Base-by-base conservation (phyloP, 2,888 invertebrate species). In the Mesopsocus fuscifrons region DNA sequence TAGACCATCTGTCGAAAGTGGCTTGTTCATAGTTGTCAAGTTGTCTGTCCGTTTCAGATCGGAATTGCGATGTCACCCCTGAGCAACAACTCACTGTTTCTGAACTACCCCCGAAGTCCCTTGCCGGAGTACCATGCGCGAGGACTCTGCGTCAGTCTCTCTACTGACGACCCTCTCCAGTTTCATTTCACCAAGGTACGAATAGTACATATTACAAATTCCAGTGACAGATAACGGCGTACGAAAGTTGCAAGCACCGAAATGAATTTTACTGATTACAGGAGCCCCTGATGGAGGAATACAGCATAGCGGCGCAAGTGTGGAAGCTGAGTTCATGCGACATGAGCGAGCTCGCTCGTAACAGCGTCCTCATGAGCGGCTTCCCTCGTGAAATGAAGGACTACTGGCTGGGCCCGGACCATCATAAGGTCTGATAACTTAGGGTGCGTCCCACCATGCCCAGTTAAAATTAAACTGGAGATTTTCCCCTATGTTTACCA, bases 231-330 rank as follows among this genome's bases (percentile, higher is more conserved):
- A n/a, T n/a, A n/a, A n/a, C n/a, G n/a, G n/a, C n/a, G n/a, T n/a
- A n/a, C n/a, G n/a, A n/a, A n/a, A n/a, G n/a, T n/a, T n/a, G n/a
- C n/a, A n/a, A n/a, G n/a, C n/a, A n/a, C n/a, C n/a, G n/a, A n/a
- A n/a, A 43, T 3, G 9, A 32, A 17, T 16, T 17, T 38, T 42
- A 45, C 42, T 44, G 61, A n/a, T 26, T 26, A 9, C 26, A 26
- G 59, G 73, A 73, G 56, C 70, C 73, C 2, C 57, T 73, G 50
- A 74, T 73, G 72, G 73, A 74, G 52, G 73, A 74, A 54, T 73
- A 71, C 57, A 69, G 69, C 49, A 74, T 74, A 53, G 73, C 73
- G 4, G 68, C 72, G 8, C 72, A 72, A 54, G 71, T 73, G 40
- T 74, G 71, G 71, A 74, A 73, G 54, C 57, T 74, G 41, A 68